Evolutionary conservation across 2,888 invertebrate genomes (phyloP).

Genomic region (Rhabditoides inermis): DNA sequence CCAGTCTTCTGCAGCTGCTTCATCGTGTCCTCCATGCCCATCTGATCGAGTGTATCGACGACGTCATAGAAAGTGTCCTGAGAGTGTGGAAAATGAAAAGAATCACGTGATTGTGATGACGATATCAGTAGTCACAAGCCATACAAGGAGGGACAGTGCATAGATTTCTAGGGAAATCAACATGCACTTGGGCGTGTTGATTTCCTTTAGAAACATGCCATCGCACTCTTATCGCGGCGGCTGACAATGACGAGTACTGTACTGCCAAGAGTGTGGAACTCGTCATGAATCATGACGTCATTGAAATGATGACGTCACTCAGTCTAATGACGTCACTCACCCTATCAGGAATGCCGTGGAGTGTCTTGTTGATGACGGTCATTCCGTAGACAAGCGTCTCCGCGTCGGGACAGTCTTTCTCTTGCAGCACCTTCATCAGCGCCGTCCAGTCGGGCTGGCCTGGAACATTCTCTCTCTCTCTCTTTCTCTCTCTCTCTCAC

Average conservation of each 20-base stretch:
- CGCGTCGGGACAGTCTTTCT: conserved; percentile 82
- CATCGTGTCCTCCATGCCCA: conserved; percentile 56
- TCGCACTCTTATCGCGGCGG: too few relatives aligned
- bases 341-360: conserved; percentile 51
- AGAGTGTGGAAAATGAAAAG: conserved; percentile 14
- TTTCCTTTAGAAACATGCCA: too few relatives aligned
- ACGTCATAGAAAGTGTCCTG: conserved; percentile 95
- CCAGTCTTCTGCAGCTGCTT: conserved; percentile 12
- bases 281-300: too few relatives aligned
- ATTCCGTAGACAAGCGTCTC: conserved; percentile 91
- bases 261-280: neutral
- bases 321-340: too few relatives aligned
- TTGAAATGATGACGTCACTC: too few relatives aligned
- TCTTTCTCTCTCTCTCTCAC: conserved; percentile 41
- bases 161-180: too few relatives aligned
- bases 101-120: too few relatives aligned
- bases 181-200: too few relatives aligned
- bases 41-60: conserved; percentile 86
- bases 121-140: too few relatives aligned
- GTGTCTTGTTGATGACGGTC: conserved; percentile 72
- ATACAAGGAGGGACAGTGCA: too few relatives aligned
- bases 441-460: conserved; percentile 68
- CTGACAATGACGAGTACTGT: neutral
- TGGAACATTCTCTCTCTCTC: conserved; percentile 53
- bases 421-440: conserved; percentile 75